A percentile compares a stretch with the other conserved stretches of the same genome.
These are phyloP conservation scores for Lepisosteus osseus DNA, from an alignment of 2,113 vertebrate genomes.

Conservation along the genomic window DNA sequence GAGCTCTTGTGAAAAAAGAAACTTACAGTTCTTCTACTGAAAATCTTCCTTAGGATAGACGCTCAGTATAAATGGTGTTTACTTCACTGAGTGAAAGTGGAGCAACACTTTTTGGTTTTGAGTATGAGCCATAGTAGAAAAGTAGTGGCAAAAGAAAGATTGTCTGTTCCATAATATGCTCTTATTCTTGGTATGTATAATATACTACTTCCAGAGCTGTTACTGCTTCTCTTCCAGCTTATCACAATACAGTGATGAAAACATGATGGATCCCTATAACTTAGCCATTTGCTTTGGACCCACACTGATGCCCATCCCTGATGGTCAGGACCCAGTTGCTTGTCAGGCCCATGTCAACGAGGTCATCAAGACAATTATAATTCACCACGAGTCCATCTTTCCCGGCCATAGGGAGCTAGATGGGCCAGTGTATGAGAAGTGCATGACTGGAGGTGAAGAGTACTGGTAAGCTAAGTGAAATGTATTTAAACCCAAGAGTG, in stretches of 20 bases:
- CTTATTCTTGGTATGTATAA: too few relatives aligned
- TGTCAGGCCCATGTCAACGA: slow-evolving; percentile 98
- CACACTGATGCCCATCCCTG: slow-evolving; percentile 95
- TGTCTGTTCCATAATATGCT: too few relatives aligned
- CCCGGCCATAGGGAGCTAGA: slow-evolving; percentile 85
- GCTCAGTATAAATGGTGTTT: too few relatives aligned
- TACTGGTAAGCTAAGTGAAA: slow-evolving; percentile 80
- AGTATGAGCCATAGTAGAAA: too few relatives aligned
- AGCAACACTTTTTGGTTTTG: too few relatives aligned
- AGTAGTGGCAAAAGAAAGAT: too few relatives aligned
- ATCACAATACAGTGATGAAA: slow-evolving; percentile 97
- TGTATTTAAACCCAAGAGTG: too few relatives aligned
- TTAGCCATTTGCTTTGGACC: slow-evolving; percentile 97
- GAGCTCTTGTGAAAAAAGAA: too few relatives aligned
- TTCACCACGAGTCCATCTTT: slow-evolving; percentile 92
- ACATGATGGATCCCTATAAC: slow-evolving; percentile 99
- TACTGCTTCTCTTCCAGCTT: slow-evolving; percentile 63
- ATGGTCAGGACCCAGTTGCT: slow-evolving; percentile 92
- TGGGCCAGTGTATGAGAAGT: slow-evolving; percentile 95
- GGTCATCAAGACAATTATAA: slow-evolving; percentile 96
- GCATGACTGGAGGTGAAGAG: slow-evolving; percentile 95
- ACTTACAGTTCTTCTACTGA: too few relatives aligned
- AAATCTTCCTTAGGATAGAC: too few relatives aligned
- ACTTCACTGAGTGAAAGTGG: too few relatives aligned
- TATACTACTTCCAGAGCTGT: too few relatives aligned